Evolutionary conservation across 2,113 vertebrate species (phyloP).

Genomic region (Litocranius walleri): DNA sequence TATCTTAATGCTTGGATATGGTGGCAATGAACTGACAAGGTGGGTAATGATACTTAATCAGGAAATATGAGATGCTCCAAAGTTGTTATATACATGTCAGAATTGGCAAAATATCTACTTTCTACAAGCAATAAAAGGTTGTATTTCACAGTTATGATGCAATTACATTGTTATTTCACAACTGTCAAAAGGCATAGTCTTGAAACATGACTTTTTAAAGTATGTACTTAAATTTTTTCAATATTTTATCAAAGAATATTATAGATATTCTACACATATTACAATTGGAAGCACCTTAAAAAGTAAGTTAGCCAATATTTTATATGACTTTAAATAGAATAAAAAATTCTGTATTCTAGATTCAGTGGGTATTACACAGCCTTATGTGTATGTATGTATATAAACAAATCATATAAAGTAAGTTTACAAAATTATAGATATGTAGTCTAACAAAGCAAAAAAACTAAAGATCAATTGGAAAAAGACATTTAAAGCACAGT

Average conservation of each 20-base stretch:
- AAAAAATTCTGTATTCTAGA: neutral
- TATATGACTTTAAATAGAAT: neutral
- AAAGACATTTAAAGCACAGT: neutral
- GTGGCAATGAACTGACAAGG: neutral
- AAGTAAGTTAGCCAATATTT: neutral
- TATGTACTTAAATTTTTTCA: conserved; percentile 29
- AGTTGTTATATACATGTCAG: conserved; percentile 8
- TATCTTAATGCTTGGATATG: neutral
- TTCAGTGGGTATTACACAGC: neutral
- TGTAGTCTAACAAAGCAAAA: neutral
- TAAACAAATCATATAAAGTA: neutral
- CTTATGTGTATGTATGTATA: neutral
- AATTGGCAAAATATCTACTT: conserved; percentile 29
- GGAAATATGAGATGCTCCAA: neutral
- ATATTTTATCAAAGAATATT: conserved; percentile 34
- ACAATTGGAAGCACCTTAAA: neutral
- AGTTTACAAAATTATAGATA: neutral
- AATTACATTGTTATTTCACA: conserved; percentile 71
- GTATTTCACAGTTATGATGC: conserved; percentile 66
- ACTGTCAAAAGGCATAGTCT: conserved; percentile 64
- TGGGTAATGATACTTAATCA: conserved; percentile 2
- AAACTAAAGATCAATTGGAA: neutral
- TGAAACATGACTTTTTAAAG: conserved; percentile 66
- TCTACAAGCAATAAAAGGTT: conserved; percentile 41
- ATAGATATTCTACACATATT: neutral